Conservation (phyloP, 2,113 vertebrate genomes). For the Cervus canadensis region DNA sequence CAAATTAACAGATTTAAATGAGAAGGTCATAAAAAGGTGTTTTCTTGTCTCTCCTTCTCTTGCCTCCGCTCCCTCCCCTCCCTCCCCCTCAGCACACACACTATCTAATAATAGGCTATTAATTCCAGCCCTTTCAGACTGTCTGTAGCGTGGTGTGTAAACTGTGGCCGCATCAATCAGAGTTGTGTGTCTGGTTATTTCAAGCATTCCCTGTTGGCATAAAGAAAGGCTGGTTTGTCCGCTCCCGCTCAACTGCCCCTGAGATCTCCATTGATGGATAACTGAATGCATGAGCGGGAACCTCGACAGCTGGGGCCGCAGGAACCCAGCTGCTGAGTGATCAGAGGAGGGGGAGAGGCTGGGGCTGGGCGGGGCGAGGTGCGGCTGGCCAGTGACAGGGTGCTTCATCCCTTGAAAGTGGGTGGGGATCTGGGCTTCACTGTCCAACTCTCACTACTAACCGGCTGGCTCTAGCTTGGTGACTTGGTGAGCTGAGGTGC, state of each 20-base stretch:
- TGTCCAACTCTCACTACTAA: background rate
- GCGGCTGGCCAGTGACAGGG: background rate
- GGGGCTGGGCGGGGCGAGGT: background rate
- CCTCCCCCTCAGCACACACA: background rate
- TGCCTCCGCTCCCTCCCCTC: background rate
- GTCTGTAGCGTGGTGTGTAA: conserved; percentile 78
- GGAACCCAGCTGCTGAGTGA: background rate
- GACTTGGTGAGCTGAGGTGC: background rate
- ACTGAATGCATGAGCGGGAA: conserved; percentile 37
- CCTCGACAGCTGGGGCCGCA: background rate
- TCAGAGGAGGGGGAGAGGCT: background rate
- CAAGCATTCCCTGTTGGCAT: conserved; percentile 77
- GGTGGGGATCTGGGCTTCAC: background rate
- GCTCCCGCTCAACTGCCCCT: conserved; percentile 71
- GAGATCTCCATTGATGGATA: conserved; percentile 80
- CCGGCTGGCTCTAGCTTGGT: background rate
- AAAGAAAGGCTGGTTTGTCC: conserved; percentile 83
- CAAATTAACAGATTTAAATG: conserved; percentile 76
- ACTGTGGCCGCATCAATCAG: conserved; percentile 80
- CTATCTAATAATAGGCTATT: conserved; percentile 81
- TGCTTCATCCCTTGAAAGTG: background rate
- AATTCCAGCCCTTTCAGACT: conserved; percentile 78
- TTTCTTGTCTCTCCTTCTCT: conserved; percentile 54
- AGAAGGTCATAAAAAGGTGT: conserved; percentile 71
- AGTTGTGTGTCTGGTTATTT: conserved; percentile 79